Conservation (phyloP, 2,113 vertebrate genomes). For the Gorsachius goisagi region DNA sequence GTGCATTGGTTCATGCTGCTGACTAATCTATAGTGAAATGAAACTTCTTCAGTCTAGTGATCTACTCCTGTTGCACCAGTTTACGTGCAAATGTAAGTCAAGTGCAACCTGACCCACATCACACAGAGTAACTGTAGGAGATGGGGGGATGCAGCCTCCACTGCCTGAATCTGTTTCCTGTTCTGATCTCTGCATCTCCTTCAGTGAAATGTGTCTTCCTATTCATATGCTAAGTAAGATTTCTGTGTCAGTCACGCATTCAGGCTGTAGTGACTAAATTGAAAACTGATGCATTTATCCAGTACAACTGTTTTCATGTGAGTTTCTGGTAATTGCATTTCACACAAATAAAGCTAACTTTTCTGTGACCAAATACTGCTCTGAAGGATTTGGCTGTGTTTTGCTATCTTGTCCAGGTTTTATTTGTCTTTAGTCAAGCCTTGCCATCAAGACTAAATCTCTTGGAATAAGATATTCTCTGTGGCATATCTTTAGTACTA, state of each 20-base stretch:
- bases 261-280: slow-evolving; percentile 4
- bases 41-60: not conserved
- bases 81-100: not conserved
- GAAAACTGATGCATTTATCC: slow-evolving; percentile 41
- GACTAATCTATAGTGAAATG: not conserved
- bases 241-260: not conserved
- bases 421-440: not conserved
- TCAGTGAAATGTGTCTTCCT: not conserved
- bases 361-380: slow-evolving; percentile 14
- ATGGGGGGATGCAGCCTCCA: not conserved
- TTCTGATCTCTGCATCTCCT: not conserved
- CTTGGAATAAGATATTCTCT: not conserved
- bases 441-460: not conserved
- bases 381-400: not conserved
- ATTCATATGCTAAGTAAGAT: not conserved
- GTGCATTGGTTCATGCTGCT: not conserved
- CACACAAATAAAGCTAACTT: slow-evolving; percentile 25
- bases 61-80: not conserved
- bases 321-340: slow-evolving; percentile 54
- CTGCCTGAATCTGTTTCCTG: not conserved
- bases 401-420: not conserved
- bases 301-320: slow-evolving; percentile 20
- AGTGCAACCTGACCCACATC: not conserved
- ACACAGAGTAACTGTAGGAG: not conserved
- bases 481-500: not conserved